A percentile compares a stretch with the other conserved stretches of the same genome.
These are phyloP conservation scores for Euspilapteryx auroguttella DNA, from an alignment of 2,888 invertebrate genomes.

Conservation along the genomic window DNA sequence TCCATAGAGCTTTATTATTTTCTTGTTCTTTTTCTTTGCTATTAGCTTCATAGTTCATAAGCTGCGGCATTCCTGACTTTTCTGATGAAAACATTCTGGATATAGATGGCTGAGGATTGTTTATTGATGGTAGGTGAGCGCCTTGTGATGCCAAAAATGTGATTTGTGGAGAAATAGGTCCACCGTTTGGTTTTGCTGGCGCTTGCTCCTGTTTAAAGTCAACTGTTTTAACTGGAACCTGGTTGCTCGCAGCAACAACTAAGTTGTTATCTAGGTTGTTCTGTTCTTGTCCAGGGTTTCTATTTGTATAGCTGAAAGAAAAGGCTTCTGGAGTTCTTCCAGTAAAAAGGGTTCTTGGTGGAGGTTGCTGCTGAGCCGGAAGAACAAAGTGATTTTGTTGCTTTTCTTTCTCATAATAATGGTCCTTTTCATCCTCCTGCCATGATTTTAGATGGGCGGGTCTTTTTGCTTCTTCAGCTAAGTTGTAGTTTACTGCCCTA, in stretches of 20 bases:
- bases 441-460: constrained; percentile 27
- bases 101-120: constrained; percentile 17
- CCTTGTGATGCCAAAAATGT: constrained; percentile 52
- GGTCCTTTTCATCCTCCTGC: constrained; percentile 30
- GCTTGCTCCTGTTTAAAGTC: constrained; percentile 28
- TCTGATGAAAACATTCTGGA: constrained; percentile 31
- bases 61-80: constrained; percentile 35
- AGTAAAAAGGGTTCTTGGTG: constrained; percentile 33
- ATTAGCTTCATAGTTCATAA: constrained; percentile 42
- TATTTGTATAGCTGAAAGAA: constrained; percentile 17
- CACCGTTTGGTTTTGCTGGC: constrained; percentile 25
- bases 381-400: constrained; percentile 14
- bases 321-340: constrained; percentile 52
- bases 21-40: constrained; percentile 33
- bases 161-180: constrained; percentile 41
- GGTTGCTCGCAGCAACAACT: constrained; percentile 25
- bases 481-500: constrained; percentile 47
- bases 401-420: constrained; percentile 22
- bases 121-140: constrained; percentile 32
- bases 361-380: constrained; percentile 12
- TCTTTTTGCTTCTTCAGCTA: constrained; percentile 48
- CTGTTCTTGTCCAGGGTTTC: constrained; percentile 12
- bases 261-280: constrained; percentile 33
- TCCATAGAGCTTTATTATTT: constrained; percentile 38
- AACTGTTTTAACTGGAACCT: constrained; percentile 24